Evolutionary conservation across 2,113 vertebrate species (phyloP).

Genomic region (Sterrhoptilus dennistouni): DNA sequence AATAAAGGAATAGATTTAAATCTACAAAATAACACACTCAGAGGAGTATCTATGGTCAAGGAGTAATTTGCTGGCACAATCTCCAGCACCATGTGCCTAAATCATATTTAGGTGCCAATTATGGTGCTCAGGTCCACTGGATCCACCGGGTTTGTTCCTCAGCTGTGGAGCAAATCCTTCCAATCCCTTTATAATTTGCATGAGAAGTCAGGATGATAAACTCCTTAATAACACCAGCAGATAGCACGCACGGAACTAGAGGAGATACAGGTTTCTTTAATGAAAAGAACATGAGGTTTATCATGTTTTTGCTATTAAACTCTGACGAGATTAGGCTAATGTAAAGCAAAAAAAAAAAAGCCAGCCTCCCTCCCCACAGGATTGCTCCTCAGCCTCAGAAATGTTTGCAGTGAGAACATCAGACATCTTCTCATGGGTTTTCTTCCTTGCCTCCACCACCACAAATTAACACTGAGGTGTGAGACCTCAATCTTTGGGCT

Average conservation of each 20-base stretch:
- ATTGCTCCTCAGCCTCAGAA: not conserved
- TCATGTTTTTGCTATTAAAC: slow-evolving; percentile 12
- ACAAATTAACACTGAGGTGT: not conserved
- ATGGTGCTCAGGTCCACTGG: rapidly evolving
- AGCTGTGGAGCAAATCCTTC: not conserved
- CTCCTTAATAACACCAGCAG: slow-evolving; percentile 17
- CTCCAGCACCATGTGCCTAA: not conserved
- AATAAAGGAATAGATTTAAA: not conserved
- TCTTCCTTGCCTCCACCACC: not conserved
- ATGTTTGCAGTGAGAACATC: not conserved
- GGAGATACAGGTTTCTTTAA: not conserved
- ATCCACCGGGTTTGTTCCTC: not conserved
- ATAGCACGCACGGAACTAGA: not conserved
- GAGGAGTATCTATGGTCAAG: not conserved
- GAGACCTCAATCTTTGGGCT: not conserved
- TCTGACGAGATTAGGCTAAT: slow-evolving; percentile 18
- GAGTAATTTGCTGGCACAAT: not conserved
- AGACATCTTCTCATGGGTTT: not conserved
- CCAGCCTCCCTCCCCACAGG: not conserved
- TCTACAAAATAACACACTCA: not conserved
- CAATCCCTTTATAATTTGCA: not conserved
- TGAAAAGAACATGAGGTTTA: slow-evolving; percentile 36
- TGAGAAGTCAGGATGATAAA: slow-evolving; percentile 11
- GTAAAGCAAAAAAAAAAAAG: slow-evolving; percentile 11
- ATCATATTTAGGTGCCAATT: not conserved